Evolutionary conservation across 2,888 invertebrate species (phyloP).

Genomic region (Xylocampa areola): DNA sequence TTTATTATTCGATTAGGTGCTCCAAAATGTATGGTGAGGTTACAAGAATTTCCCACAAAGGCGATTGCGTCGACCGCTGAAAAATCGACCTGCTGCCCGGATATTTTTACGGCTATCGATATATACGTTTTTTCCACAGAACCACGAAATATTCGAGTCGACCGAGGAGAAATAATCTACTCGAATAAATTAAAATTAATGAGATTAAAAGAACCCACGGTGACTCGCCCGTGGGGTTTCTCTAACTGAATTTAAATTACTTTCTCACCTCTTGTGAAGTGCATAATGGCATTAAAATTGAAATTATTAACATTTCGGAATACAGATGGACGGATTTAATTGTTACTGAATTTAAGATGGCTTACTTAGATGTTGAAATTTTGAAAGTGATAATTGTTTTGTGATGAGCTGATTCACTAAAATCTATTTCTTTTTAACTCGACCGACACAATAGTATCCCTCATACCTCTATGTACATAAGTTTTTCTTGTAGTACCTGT

Average conservation of each 20-base stretch:
- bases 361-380: slow-evolving; percentile 20
- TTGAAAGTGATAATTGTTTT: slow-evolving; percentile 12
- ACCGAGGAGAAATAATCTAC: slow-evolving; percentile 81
- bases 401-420: not conserved
- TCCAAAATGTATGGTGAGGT: not conserved
- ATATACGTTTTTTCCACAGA: slow-evolving; percentile 45
- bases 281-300: slow-evolving; percentile 86
- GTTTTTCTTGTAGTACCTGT: too few relatives aligned
- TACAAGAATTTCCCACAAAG: slow-evolving; percentile 7
- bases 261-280: slow-evolving; percentile 84
- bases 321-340: slow-evolving; percentile 58
- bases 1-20: slow-evolving; percentile 22
- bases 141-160: slow-evolving; percentile 74
- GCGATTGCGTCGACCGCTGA: slow-evolving; percentile 10
- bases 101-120: slow-evolving; percentile 51
- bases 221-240: slow-evolving; percentile 71
- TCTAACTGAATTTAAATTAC: slow-evolving; percentile 86
- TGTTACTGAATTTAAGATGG: slow-evolving; percentile 42
- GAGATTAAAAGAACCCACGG: slow-evolving; percentile 84
- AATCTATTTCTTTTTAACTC: too few relatives aligned
- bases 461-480: too few relatives aligned
- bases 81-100: slow-evolving; percentile 20
- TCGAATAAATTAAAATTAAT: slow-evolving; percentile 88
- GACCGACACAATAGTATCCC: too few relatives aligned
- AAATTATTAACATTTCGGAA: slow-evolving; percentile 66